Evolutionary conservation across 2,888 invertebrate species (phyloP), one percentile per base, ranked within the genome.

Genomic region (Amphipoea lucens): DNA sequence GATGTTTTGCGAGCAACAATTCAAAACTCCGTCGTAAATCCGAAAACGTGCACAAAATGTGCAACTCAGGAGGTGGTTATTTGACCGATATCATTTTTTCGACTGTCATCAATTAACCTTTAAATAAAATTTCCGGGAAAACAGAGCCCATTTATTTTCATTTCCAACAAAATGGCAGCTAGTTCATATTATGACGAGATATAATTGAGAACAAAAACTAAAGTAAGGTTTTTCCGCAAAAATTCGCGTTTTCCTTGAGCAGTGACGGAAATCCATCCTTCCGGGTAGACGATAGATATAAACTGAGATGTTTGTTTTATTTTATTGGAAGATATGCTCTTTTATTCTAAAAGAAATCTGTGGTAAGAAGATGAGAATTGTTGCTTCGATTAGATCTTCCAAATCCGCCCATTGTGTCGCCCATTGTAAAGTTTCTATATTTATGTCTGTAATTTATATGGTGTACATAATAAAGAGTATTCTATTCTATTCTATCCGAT

Each of bases 211-310:
- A n/a, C n/a, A 42, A 70, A 74, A 45, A 36, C 23, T 40, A n/a
- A 48, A 57, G 62, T 40, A 60, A 62, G n/a, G 17, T 57, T 81
- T 80, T 48, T 57, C 40, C 48, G 4, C 23, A 29, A 42, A 48
- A 51, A n/a, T 0, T 20, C 0, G 6, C 36, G 6, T n/a, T 57
- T 71, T 29, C 70, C 82, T 76, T 82, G 62, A 68, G 20, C 14
- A 48, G 20, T 67, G 40, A 40, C 67, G 57, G 36, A 72, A 63
- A 82, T 54, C 68, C 36, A 51, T 42, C 7, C 42, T 69, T 81
- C 42, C 57, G 48, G 40, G 23, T 54, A 42, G 45, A 74, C 4
- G 48, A 12, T 36, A 78, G 20, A 40, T 54, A 66, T 45, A 66
- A 51, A 79, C 20, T 29, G 7, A 48, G 69, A 9, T 51, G 36